phyloP scores from a whole-genome alignment of 2,888 invertebrate species.

The Harmothoe impar region DNA sequence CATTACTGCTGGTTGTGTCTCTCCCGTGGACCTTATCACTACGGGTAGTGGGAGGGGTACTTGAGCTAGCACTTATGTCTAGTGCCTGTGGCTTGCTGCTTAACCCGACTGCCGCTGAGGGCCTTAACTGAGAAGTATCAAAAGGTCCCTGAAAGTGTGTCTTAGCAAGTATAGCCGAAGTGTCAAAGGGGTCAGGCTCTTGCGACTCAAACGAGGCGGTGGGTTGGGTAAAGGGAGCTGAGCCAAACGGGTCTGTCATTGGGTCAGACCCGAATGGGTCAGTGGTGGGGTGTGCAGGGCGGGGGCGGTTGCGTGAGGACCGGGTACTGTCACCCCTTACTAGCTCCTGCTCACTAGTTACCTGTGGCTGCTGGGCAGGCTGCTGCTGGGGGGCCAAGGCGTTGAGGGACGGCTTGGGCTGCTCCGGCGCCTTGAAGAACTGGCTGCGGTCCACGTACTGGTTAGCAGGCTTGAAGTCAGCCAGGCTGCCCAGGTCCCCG shows the following conservation, averaged over 20 bases:
- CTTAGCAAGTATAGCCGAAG: conserved; percentile 50
- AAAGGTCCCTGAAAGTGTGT: conserved; percentile 54
- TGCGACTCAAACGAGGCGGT: conserved; percentile 42
- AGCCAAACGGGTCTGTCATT: conserved; percentile 60
- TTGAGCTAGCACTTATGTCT: conserved; percentile 60
- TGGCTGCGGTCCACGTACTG: conserved; percentile 47
- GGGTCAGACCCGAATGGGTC: conserved; percentile 47
- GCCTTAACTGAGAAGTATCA: conserved; percentile 63
- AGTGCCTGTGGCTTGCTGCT: conserved; percentile 26
- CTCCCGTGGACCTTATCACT: conserved; percentile 53
- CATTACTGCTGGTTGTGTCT: conserved; percentile 61
- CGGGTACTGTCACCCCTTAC: conserved; percentile 41
- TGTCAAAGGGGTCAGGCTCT: conserved; percentile 64
- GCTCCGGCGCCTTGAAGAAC: conserved; percentile 31
- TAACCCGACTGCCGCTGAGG: conserved; percentile 35
- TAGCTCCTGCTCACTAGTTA: background rate
- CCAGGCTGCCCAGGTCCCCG: conserved; percentile 4
- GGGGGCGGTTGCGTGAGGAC: background rate
- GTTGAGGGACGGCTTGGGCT: background rate
- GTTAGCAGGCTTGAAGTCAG: conserved; percentile 22
- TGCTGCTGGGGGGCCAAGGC: background rate
- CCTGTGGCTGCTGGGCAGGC: background rate
- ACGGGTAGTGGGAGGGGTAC: conserved; percentile 61
- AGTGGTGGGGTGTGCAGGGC: conserved; percentile 23
- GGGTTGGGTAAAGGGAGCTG: conserved; percentile 60